These are phyloP conservation scores for Crocallis elinguaria DNA, from an alignment of 2,888 invertebrate genomes.

Conservation along the genomic window DNA sequence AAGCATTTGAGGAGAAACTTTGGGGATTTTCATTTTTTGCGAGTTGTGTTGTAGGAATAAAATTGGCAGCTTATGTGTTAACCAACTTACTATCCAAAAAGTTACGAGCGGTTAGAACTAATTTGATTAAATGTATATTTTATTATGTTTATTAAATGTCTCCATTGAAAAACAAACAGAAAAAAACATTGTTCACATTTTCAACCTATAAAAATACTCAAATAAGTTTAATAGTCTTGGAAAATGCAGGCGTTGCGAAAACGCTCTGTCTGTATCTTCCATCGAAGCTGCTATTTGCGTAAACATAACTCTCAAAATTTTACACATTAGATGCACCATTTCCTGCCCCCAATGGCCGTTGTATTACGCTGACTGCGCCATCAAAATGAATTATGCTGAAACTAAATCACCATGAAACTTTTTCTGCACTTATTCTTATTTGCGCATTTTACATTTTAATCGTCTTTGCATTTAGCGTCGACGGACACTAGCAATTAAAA, in stretches of 20 bases:
- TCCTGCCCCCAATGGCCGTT: conserved; percentile 2
- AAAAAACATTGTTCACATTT: too few relatives aligned
- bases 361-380: conserved; percentile 12
- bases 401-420: conserved; percentile 20
- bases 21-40: conserved; percentile 18
- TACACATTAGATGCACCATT: conserved; percentile 15
- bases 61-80: neutral
- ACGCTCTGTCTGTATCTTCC: neutral
- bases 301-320: conserved; percentile 21
- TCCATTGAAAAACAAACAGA: too few relatives aligned
- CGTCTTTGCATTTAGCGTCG: conserved; percentile 6
- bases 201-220: neutral
- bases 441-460: conserved; percentile 1
- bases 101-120: neutral
- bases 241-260: neutral
- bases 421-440: conserved; percentile 5
- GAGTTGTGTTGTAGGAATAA: conserved; percentile 7
- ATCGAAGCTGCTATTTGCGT: conserved; percentile 13
- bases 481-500: conserved; percentile 18
- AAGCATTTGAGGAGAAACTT: conserved; percentile 21
- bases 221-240: neutral
- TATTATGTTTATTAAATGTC: neutral
- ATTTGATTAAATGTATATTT: neutral
- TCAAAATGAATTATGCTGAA: conserved; percentile 19
- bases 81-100: neutral